phyloP scores from a whole-genome alignment of 2,888 invertebrate species.

The Cheiracanthium punctorium region DNA sequence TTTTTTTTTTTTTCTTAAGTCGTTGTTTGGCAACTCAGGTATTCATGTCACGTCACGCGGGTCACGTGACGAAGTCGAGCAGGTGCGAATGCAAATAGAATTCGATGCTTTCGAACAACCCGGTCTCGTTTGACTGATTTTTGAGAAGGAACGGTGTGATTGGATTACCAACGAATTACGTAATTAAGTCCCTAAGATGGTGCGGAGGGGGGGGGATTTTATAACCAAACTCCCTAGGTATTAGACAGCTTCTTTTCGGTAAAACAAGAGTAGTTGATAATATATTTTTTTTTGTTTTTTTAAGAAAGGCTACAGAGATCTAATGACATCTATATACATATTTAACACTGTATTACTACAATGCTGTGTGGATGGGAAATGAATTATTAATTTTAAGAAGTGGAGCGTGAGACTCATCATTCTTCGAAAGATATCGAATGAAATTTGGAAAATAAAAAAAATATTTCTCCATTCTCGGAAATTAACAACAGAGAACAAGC shows the following conservation, averaged over 20 bases:
- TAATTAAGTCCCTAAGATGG: not conserved
- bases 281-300: too few relatives aligned
- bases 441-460: too few relatives aligned
- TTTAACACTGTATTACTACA: not conserved
- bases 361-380: not conserved
- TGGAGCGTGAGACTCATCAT: not conserved
- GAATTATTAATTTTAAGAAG: not conserved
- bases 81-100: constrained; percentile 15
- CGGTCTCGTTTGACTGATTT: not conserved
- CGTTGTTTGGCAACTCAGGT: not conserved
- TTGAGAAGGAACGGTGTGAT: not conserved
- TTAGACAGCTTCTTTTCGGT: not conserved
- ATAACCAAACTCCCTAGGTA: not conserved
- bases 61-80: constrained; percentile 5
- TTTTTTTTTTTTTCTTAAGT: not conserved
- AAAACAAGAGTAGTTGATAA: not conserved
- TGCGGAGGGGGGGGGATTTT: not conserved
- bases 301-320: not conserved
- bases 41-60: not conserved
- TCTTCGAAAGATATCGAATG: too few relatives aligned
- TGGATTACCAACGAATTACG: not conserved
- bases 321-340: not conserved
- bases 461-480: too few relatives aligned
- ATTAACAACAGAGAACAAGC: too few relatives aligned
- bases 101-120: not conserved